Evolutionary conservation across 2,888 invertebrate species (phyloP).

Genomic region (Brenthis hecate): DNA sequence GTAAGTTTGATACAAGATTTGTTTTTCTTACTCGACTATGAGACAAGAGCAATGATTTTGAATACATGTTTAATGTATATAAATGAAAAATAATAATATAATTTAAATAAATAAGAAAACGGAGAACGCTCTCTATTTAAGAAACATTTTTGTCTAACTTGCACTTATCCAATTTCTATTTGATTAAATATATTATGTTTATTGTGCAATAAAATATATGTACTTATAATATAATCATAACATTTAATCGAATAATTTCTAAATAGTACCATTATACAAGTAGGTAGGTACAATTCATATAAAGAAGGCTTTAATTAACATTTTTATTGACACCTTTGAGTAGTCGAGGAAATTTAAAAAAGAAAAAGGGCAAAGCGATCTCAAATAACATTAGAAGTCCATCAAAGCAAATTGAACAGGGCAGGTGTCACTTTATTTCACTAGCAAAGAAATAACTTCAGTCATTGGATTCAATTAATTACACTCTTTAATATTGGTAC

Average conservation of each 20-base stretch:
- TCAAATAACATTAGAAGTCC: constrained; percentile 11
- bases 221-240: background rate
- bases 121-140: too few relatives aligned
- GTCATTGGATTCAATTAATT: background rate
- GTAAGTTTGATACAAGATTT: too few relatives aligned
- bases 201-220: too few relatives aligned
- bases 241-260: constrained; percentile 7
- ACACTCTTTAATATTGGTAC: background rate
- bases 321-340: constrained; percentile 10
- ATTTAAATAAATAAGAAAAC: too few relatives aligned
- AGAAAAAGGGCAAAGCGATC: background rate
- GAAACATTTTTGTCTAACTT: too few relatives aligned
- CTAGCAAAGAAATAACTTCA: background rate
- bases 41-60: too few relatives aligned
- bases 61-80: too few relatives aligned
- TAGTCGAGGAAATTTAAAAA: background rate
- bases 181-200: too few relatives aligned
- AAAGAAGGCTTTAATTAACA: constrained; percentile 6
- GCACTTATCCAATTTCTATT: too few relatives aligned
- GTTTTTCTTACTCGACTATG: too few relatives aligned
- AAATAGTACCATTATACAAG: background rate
- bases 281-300: background rate
- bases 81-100: too few relatives aligned
- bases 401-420: constrained; percentile 13
- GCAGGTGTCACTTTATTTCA: constrained; percentile 18